Evolutionary conservation across 2,888 invertebrate genomes (phyloP).

Genomic region (Fragum whitleyi): DNA sequence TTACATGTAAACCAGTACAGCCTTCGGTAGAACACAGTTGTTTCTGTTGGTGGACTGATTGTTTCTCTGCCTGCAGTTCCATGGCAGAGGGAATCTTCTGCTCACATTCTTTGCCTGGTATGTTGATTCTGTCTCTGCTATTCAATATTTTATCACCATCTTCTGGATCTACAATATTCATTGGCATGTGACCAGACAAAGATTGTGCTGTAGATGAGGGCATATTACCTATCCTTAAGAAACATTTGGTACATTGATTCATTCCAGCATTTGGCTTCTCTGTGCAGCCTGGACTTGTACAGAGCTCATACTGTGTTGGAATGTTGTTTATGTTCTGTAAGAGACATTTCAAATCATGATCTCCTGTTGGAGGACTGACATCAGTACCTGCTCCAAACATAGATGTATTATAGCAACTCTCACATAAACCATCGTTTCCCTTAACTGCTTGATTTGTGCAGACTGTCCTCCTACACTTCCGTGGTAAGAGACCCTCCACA

Average conservation of each 20-base stretch:
- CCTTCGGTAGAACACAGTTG: slow-evolving; percentile 60
- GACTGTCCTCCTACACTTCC: slow-evolving; percentile 43
- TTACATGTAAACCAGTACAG: slow-evolving; percentile 50
- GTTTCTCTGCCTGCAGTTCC: slow-evolving; percentile 16
- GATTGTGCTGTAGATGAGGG: not conserved
- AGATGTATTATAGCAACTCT: slow-evolving; percentile 50
- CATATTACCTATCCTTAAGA: slow-evolving; percentile 40
- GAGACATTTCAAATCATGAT: not conserved
- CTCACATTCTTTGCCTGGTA: not conserved
- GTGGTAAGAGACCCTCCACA: slow-evolving; percentile 24
- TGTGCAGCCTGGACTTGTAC: slow-evolving; percentile 37
- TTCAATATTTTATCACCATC: slow-evolving; percentile 44
- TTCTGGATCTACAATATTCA: slow-evolving; percentile 36
- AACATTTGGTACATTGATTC: slow-evolving; percentile 47
- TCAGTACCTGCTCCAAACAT: slow-evolving; percentile 40
- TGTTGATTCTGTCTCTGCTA: not conserved
- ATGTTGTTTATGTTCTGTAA: not conserved
- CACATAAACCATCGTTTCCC: slow-evolving; percentile 59
- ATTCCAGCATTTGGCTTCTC: not conserved
- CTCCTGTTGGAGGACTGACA: not conserved
- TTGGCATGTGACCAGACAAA: not conserved
- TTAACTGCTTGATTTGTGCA: slow-evolving; percentile 52
- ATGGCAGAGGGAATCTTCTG: not conserved
- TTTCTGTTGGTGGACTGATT: slow-evolving; percentile 8
- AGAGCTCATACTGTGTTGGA: not conserved